A percentile compares a stretch with the other conserved stretches of the same genome.
Evolutionary conservation across 2,113 vertebrate species (phyloP).

Genomic region (Dromaius novaehollandiae): DNA sequence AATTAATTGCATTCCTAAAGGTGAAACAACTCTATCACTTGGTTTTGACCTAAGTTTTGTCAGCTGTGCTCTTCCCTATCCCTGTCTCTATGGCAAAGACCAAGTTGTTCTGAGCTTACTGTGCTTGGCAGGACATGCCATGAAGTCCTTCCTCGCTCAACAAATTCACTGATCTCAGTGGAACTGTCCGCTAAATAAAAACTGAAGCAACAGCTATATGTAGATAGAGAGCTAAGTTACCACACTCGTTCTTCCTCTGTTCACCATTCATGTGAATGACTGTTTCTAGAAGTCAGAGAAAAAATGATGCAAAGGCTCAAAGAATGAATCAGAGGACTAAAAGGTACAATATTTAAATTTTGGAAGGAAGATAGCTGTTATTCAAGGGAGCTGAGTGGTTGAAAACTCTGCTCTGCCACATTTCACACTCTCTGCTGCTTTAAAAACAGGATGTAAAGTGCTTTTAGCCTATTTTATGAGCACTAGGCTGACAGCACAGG

Average conservation of each 20-base stretch:
- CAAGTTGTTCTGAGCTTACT: not conserved
- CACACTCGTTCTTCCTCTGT: not conserved
- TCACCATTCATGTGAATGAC: not conserved
- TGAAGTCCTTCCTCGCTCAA: not conserved
- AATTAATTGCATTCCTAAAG: slow-evolving; percentile 11
- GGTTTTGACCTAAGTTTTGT: not conserved
- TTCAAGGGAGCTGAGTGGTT: not conserved
- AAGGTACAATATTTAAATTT: not conserved
- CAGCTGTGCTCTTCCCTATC: not conserved
- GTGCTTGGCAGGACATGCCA: not conserved
- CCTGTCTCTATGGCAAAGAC: not conserved
- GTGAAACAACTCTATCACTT: not conserved
- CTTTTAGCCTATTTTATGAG: not conserved
- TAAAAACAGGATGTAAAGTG: slow-evolving; percentile 23
- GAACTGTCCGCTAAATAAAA: not conserved
- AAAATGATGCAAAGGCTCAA: not conserved
- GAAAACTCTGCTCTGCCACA: not conserved
- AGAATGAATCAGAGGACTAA: not conserved
- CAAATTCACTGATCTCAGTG: not conserved
- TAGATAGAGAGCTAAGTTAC: not conserved
- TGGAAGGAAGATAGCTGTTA: slow-evolving; percentile 1
- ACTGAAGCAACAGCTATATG: not conserved
- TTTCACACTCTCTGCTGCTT: not conserved
- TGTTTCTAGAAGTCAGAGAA: slow-evolving; percentile 4
- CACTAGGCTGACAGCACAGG: not conserved